These are phyloP conservation scores for Zygothrica quintamaculata DNA, from an alignment of 2,888 invertebrate species.

Conservation along the genomic window DNA sequence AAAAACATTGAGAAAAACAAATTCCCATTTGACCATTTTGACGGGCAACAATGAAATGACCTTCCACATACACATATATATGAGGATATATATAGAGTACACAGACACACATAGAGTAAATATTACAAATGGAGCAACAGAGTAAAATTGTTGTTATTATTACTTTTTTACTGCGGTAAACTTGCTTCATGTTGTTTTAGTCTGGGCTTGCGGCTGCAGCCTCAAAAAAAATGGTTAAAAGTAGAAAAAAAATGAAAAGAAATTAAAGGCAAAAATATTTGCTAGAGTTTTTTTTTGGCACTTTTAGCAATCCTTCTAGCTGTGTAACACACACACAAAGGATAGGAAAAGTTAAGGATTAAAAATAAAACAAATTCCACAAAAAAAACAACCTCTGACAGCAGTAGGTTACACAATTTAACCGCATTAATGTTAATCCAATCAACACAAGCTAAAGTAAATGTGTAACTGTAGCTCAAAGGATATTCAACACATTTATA, in stretches of 20 bases:
- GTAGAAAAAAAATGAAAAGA: conserved; percentile 21
- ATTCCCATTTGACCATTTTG: conserved; percentile 78
- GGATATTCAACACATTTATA: conserved; percentile 61
- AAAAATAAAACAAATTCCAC: conserved; percentile 9
- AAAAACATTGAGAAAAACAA: conserved; percentile 55
- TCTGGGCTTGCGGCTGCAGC: conserved; percentile 27
- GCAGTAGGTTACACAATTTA: conserved; percentile 56
- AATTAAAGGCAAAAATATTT: conserved; percentile 45
- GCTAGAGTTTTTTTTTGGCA: conserved; percentile 59
- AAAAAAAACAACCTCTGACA: conserved; percentile 35
- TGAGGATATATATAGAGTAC: conserved; percentile 11
- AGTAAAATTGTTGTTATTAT: conserved; percentile 35
- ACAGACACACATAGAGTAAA: conserved; percentile 49
- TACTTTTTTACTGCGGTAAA: conserved; percentile 31
- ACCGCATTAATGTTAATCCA: conserved; percentile 69
- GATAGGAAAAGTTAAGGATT: not conserved
- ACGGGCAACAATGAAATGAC: conserved; percentile 75
- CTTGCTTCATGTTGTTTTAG: conserved; percentile 22
- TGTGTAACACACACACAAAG: conserved; percentile 1
- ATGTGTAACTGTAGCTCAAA: conserved; percentile 64
- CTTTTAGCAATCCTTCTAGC: conserved; percentile 50
- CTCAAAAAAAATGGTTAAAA: conserved; percentile 22
- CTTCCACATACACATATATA: conserved; percentile 34
- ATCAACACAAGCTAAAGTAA: conserved; percentile 38
- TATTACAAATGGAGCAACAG: conserved; percentile 75